These are phyloP conservation scores for Ciconia stormi DNA, from an alignment of 2,113 vertebrate species.

Conservation along the genomic window DNA sequence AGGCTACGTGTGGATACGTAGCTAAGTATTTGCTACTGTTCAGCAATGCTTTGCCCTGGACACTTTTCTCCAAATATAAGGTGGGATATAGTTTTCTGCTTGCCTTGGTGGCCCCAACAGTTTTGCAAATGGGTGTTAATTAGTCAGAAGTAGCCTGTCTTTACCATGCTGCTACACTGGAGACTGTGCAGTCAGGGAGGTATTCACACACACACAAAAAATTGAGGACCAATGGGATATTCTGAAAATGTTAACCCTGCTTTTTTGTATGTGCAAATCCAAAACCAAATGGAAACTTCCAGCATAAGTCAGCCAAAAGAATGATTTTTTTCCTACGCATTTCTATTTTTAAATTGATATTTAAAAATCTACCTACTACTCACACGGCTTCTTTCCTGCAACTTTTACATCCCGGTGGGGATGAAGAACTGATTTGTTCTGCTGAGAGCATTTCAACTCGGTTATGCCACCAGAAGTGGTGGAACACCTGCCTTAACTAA, in stretches of 20 bases:
- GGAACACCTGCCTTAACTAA: background rate
- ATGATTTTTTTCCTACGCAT: fast-evolving
- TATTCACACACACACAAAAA: background rate
- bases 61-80: background rate
- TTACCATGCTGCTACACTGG: background rate
- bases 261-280: background rate
- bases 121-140: background rate
- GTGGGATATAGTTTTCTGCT: background rate
- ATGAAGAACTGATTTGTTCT: background rate
- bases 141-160: background rate
- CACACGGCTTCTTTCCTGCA: background rate
- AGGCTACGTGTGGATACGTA: background rate
- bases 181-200: background rate
- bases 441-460: background rate
- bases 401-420: background rate
- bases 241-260: background rate
- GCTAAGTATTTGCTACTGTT: background rate
- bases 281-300: background rate
- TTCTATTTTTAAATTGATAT: background rate
- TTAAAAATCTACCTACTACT: background rate
- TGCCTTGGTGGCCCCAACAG: background rate
- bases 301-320: background rate
- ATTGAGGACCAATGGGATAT: background rate
- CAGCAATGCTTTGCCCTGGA: background rate
- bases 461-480: background rate